A percentile compares a stretch with the other conserved stretches of the same genome.
These are phyloP conservation scores for Mionectes olivaceus DNA, from an alignment of 2,797 vertebrate genomes.

Conservation along the genomic window DNA sequence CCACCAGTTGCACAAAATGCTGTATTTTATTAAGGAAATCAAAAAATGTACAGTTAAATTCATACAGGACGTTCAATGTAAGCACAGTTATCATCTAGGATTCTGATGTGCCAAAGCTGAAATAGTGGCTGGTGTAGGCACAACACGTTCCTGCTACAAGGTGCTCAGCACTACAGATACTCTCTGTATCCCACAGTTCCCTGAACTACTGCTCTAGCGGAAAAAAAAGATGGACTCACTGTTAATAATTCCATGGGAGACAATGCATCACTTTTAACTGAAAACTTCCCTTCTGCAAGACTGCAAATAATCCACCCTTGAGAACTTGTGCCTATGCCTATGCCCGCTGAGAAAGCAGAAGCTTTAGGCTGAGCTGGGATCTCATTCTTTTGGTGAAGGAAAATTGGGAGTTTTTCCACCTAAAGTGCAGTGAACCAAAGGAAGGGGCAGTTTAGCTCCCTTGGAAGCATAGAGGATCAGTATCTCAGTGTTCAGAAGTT, in stretches of 20 bases:
- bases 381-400: not conserved
- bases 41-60: not conserved
- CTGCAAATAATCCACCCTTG: not conserved
- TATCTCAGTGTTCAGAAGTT: fast-evolving
- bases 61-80: not conserved
- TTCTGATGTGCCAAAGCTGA: not conserved
- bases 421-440: not conserved
- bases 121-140: not conserved
- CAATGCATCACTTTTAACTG: not conserved
- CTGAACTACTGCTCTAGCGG: not conserved
- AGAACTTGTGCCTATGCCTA: not conserved
- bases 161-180: not conserved
- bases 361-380: not conserved
- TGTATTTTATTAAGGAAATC: slow-evolving; percentile 26
- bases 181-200: not conserved
- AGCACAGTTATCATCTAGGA: not conserved
- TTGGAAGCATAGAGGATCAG: not conserved
- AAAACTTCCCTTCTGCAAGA: not conserved
- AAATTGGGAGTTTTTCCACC: not conserved
- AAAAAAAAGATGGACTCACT: not conserved
- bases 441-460: not conserved
- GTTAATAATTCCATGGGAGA: not conserved
- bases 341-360: not conserved
- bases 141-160: not conserved
- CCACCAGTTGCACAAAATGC: not conserved